These are phyloP conservation scores for Linurgus olivaceus DNA, from an alignment of 2,797 vertebrate genomes.

Conservation along the genomic window DNA sequence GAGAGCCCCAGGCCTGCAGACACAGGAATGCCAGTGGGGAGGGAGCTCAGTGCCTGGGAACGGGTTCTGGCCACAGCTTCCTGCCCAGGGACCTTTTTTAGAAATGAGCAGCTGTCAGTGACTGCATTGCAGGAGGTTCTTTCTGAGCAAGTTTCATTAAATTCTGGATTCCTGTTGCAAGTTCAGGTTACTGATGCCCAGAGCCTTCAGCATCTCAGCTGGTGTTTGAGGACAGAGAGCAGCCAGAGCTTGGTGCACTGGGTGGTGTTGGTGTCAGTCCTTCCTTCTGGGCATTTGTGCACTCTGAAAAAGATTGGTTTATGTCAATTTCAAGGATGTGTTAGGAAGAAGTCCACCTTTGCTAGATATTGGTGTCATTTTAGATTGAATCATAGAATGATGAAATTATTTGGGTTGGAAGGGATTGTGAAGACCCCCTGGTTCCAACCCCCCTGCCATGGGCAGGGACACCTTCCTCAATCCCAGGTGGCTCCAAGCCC, in stretches of 20 bases:
- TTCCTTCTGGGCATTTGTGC: background rate
- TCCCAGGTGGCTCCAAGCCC: background rate
- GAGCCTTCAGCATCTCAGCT: background rate
- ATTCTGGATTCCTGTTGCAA: background rate
- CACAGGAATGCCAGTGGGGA: accelerated
- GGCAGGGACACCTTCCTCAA: background rate
- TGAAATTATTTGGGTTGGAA: background rate
- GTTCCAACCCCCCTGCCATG: background rate
- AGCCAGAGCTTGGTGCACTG: accelerated
- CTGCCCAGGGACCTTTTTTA: background rate
- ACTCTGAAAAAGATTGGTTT: background rate
- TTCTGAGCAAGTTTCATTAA: accelerated
- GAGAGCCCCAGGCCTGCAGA: background rate
- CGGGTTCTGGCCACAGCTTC: accelerated
- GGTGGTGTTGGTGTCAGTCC: background rate
- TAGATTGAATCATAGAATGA: background rate
- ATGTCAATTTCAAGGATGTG: background rate
- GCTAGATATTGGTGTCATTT: background rate
- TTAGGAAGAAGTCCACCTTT: background rate
- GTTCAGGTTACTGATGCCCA: background rate
- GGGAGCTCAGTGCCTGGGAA: background rate
- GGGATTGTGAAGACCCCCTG: background rate
- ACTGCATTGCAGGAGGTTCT: background rate
- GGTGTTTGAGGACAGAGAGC: background rate
- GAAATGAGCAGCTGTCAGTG: background rate